Base-by-base conservation (phyloP, 2,113 vertebrate species). In the Protobothrops flavoviridis region DNA sequence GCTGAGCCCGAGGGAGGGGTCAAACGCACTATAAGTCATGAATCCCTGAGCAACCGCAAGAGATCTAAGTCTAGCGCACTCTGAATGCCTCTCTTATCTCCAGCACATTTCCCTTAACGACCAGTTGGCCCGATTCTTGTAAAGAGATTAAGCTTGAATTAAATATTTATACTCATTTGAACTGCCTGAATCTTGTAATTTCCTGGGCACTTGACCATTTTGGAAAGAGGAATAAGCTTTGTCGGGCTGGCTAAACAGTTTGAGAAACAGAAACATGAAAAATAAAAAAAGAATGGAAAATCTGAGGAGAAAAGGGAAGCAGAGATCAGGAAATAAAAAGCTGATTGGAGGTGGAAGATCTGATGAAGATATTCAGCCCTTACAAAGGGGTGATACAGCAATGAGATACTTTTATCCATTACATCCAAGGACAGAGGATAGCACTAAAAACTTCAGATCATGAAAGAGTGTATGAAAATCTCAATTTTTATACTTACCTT, bases 401-500 rank as follows among this genome's bases (percentile, higher is more conserved):
- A 12, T 64, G 39, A 61, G 13, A 3, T 57, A 57, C 13, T 45
- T 43, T 57, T 39, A 85, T 7, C 15, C 52, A 20, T 50, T 15
- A 81, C 6, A 26, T 29, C 23, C n/a, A 56, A 45, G 15, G 43
- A 23, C 15, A 50, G 10, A 12, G 15, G 45, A 21, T 87, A 24
- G n/a, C 11, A 55, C 8, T 23, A 74, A 74, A 13, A 74, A 81
- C 33, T 26, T 6, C 26, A 3, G 10, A n/a, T 29, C 33, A 61
- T 5, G 17, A 13, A 12, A 59, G 7, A 45, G 33, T 55, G 48
- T 56, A 85, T 90, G n/a, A 64, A 90, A 90, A 39, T 21, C 56
- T n/a, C 33, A 87, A 29, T n/a, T 12, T 23, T 2, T 0, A 21
- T 4, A 95, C 97, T 39, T 93, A 98, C 99, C 98, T 99, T 99